phyloP scores from a whole-genome alignment of 2,113 vertebrate species.

The Zeus faber region DNA sequence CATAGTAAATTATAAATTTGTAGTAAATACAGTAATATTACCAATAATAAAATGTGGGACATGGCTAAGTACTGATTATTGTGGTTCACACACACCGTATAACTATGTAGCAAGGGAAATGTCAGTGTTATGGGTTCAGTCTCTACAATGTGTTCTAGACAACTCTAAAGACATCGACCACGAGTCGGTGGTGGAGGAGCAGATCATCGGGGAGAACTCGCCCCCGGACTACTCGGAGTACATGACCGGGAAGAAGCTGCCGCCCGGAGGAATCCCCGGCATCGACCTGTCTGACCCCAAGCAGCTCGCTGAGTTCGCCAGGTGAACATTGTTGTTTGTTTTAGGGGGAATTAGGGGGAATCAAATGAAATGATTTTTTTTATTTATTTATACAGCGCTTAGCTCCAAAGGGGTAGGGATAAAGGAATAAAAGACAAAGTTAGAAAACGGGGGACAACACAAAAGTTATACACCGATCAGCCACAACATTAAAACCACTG shows the following conservation, averaged over 20 bases:
- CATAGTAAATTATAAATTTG: too few species aligned
- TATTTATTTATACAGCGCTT: too few species aligned
- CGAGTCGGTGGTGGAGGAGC: conserved; percentile 84
- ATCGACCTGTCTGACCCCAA: conserved; percentile 99
- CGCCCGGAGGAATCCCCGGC: conserved; percentile 96
- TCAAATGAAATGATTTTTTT: too few species aligned
- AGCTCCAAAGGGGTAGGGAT: too few species aligned
- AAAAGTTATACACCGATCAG: too few species aligned
- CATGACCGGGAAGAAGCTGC: conserved; percentile 99
- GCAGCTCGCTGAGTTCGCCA: conserved; percentile 97
- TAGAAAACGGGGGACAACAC: too few species aligned
- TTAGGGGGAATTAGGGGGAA: too few species aligned
- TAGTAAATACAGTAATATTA: too few species aligned
- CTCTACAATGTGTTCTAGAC: conserved; percentile 84
- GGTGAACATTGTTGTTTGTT: conserved; percentile 76
- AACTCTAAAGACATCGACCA: conserved; percentile 98
- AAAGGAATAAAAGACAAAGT: too few species aligned
- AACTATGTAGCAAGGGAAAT: conserved; percentile 18
- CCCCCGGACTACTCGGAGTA: conserved; percentile 98
- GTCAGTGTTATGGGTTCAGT: conserved; percentile 68
- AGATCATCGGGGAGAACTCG: conserved; percentile 97
- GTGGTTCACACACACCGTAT: conserved; percentile 1
- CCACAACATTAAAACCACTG: too few species aligned
- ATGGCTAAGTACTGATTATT: neutral
- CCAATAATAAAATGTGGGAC: neutral